Evolutionary conservation across 2,888 invertebrate genomes (phyloP).

Genomic region (Julus scandinavius): DNA sequence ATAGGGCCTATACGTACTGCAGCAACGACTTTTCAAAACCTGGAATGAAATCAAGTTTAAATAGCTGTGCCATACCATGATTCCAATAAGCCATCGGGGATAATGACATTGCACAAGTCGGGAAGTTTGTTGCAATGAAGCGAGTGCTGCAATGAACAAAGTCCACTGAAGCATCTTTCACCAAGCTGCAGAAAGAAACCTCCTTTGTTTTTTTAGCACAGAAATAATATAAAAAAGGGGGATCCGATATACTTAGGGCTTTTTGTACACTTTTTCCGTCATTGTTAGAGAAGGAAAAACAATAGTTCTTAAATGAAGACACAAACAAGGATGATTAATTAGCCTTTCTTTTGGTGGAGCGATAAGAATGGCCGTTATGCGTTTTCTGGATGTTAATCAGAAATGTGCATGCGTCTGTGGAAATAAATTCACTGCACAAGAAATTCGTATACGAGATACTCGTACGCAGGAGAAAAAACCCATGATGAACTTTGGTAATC

Average conservation of each 20-base stretch:
- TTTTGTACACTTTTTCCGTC: not conserved
- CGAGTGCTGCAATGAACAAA: not conserved
- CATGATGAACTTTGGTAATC: constrained; percentile 13
- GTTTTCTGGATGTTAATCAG: not conserved
- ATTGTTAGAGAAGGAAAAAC: not conserved
- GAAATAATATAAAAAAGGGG: not conserved
- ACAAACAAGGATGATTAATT: not conserved
- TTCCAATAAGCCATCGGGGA: not conserved
- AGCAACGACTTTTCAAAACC: not conserved
- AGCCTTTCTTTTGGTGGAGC: not conserved
- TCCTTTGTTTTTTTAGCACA: not conserved
- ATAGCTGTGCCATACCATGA: not conserved
- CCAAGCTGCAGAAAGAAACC: not conserved
- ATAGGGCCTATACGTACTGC: too few species aligned
- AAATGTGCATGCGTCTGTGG: constrained; percentile 27
- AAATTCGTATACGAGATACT: not conserved
- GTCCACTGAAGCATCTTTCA: not conserved
- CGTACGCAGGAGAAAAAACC: not conserved
- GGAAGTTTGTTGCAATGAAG: not conserved
- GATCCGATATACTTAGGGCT: too few species aligned
- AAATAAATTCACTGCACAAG: not conserved
- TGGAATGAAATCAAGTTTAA: not conserved
- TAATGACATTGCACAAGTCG: not conserved
- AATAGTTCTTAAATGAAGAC: not conserved
- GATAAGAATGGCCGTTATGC: not conserved